Conservation (phyloP, 2,113 vertebrate species). For the Paramisgurnus dabryanus region DNA sequence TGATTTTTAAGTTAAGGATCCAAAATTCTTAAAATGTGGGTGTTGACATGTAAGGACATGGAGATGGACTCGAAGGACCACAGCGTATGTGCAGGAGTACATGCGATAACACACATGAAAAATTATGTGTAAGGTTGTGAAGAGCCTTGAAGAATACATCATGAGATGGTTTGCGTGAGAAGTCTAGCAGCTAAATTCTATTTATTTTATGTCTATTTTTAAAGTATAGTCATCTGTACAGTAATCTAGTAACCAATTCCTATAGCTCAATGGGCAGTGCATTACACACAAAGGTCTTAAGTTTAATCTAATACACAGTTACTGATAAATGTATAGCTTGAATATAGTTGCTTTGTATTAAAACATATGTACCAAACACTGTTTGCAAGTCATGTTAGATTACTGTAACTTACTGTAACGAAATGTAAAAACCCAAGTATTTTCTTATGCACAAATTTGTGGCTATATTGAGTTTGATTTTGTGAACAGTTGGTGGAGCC, state of each 20-base stretch:
- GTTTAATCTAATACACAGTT: no score
- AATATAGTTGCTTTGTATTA: no score
- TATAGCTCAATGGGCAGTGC: no score
- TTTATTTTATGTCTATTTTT: not conserved
- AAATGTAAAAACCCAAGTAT: no score
- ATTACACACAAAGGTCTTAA: no score
- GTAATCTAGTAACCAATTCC: no score
- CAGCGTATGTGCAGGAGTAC: not conserved
- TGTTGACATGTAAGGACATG: not conserved
- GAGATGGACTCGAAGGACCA: not conserved
- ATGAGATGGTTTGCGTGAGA: constrained; percentile 8
- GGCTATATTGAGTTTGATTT: not conserved
- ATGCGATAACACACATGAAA: not conserved
- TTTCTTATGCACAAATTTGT: no score
- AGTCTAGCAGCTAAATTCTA: not conserved
- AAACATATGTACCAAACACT: no score
- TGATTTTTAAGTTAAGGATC: not conserved
- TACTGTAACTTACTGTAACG: no score
- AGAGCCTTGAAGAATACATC: constrained; percentile 7
- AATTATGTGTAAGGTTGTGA: not conserved
- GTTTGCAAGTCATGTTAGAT: no score
- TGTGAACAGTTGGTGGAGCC: constrained; percentile 81
- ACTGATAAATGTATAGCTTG: no score
- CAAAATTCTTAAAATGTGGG: not conserved
- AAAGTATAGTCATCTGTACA: not conserved